These are phyloP conservation scores for Eristalis tenax DNA, from an alignment of 2,888 invertebrate genomes.

Conservation along the genomic window DNA sequence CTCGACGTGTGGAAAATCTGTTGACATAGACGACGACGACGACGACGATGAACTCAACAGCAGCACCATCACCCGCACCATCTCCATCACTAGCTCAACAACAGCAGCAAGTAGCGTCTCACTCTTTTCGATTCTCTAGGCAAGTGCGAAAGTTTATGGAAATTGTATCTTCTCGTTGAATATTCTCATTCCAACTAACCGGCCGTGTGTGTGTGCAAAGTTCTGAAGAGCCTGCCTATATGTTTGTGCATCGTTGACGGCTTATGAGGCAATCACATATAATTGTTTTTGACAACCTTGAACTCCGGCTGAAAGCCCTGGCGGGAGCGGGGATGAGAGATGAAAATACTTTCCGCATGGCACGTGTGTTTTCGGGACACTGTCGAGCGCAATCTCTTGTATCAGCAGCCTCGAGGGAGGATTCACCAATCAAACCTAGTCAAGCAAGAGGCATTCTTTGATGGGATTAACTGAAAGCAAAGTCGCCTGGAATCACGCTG, in stretches of 20 bases:
- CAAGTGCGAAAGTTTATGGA: conserved; percentile 9
- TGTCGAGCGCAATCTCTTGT: background rate
- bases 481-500: background rate
- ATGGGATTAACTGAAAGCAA: background rate
- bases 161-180: background rate
- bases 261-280: conserved; percentile 35
- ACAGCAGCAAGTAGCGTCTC: background rate
- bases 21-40: conserved; percentile 27
- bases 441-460: background rate
- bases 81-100: background rate
- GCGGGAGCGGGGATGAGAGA: background rate
- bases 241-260: background rate
- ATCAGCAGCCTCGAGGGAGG: background rate
- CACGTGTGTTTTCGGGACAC: conserved; percentile 19
- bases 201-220: background rate
- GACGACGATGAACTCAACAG: background rate
- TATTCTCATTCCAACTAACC: background rate
- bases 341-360: conserved; percentile 1
- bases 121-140: background rate
- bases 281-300: conserved; percentile 48
- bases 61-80: background rate
- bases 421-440: background rate
- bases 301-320: conserved; percentile 10
- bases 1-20: conserved; percentile 58
- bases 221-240: background rate